Evolutionary conservation across 2,888 invertebrate species (phyloP).

Genomic region (Lottia gigantea): DNA sequence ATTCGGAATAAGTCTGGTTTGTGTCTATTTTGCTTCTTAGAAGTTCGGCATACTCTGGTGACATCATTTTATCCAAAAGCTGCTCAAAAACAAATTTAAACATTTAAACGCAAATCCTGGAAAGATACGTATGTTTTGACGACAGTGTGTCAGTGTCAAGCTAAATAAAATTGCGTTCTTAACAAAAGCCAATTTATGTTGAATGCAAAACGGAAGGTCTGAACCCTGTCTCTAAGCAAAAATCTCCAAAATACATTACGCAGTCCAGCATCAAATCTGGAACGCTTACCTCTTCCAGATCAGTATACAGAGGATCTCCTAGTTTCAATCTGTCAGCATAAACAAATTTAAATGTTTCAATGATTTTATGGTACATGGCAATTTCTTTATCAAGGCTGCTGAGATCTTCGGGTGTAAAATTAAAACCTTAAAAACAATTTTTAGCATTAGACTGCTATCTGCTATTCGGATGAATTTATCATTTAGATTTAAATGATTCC

Average conservation of each 20-base stretch:
- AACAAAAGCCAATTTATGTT: no score
- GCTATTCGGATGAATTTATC: no score
- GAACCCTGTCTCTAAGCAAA: no score
- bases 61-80: conserved; percentile 55
- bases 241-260: no score
- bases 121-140: no score
- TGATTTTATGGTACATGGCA: conserved; percentile 81
- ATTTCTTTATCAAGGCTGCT: conserved; percentile 23
- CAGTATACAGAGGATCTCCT: conserved; percentile 46
- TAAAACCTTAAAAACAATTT: conserved; percentile 28
- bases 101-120: no score
- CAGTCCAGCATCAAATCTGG: no score
- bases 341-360: conserved; percentile 90
- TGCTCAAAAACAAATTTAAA: conserved; percentile 24
- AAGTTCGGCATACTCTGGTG: conserved; percentile 44
- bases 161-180: no score
- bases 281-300: conserved; percentile 68
- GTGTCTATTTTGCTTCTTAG: conserved; percentile 49
- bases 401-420: conserved; percentile 28
- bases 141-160: no score
- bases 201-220: no score
- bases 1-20: conserved; percentile 43
- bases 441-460: no score
- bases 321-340: conserved; percentile 75
- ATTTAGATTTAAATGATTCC: no score